Base-by-base conservation (phyloP, 2,113 vertebrate species). In the Pogonocichla stellata region DNA sequence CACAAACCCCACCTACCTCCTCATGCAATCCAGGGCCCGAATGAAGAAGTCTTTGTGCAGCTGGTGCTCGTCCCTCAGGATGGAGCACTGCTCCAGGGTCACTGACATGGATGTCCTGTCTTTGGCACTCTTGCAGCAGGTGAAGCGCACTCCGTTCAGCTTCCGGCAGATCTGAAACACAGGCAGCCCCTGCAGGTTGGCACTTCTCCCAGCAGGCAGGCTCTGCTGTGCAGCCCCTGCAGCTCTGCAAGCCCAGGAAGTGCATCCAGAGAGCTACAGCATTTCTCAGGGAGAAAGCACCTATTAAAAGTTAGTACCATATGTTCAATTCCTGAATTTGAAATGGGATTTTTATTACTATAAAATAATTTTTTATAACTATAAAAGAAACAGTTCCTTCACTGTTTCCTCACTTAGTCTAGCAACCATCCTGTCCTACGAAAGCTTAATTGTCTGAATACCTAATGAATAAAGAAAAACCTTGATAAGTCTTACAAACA, bases 51-150 rank as follows among this genome's bases (percentile, higher is more conserved):
- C 99, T 88, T 99, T 99, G 97, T 99, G 99, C 72, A 99, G 98
- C 81, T 99, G 99, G 92, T 99, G 99, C 88, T 99, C 99, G 1
- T 99, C 99, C 81, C 99, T 98, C 90, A 99, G 95, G 93, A 99
- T 98, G 28, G 98, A 98, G 94, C 99, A 99, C 96, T 99, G 99
- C 94, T 99, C 99, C 72, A 99, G 98, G 0, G 99, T 99, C 95
- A 99, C 99, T 2, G 99, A 99, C 99, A 99, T 99, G 23, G 99
- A 99, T 0, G 99, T 99, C 96, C 99, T 98, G 98, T 99, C 99
- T 98, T 99, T 99, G 98, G 99, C 99, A 98, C 99, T 99, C 98
- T 99, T 99, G 98, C 99, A 99, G 91, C 99, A 99, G 96, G 99
- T 99, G 96, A 99, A 99, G 83, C 99, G 99, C 91, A 99, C 98